phyloP scores from a whole-genome alignment of 2,113 vertebrate genomes.

The Chauna torquata region DNA sequence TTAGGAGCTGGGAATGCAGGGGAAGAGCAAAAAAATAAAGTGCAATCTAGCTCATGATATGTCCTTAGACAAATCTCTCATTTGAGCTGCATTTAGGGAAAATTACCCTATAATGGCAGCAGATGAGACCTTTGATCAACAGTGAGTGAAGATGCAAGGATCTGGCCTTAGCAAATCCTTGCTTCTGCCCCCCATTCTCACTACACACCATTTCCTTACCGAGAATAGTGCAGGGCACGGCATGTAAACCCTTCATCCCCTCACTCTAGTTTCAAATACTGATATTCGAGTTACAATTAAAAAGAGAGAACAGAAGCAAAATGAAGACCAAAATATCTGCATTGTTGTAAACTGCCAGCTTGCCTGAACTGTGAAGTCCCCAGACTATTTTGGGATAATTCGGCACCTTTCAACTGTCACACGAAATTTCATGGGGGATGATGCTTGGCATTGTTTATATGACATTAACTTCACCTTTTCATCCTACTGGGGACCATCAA shows the following conservation, averaged over 20 bases:
- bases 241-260: background rate
- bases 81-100: background rate
- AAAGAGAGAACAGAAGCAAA: conserved; percentile 44
- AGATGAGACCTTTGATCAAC: conserved; percentile 3
- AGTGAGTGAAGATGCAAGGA: background rate
- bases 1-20: background rate
- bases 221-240: background rate
- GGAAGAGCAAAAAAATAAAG: background rate
- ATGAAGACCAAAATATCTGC: conserved; percentile 62
- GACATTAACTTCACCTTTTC: conserved; percentile 73
- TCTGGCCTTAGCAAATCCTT: background rate
- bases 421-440: conserved; percentile 69
- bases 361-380: conserved; percentile 58
- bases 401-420: conserved; percentile 71
- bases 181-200: background rate
- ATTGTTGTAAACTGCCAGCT: conserved; percentile 61
- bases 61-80: background rate
- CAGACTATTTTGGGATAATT: conserved; percentile 60
- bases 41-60: background rate
- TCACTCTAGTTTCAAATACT: background rate
- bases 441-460: conserved; percentile 68
- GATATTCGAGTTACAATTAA: conserved; percentile 48
- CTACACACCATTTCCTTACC: background rate
- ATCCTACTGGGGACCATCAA: conserved; percentile 68
- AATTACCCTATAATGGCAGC: background rate